phyloP scores from a whole-genome alignment of 2,797 vertebrate species.

The Sebastes vulpes region DNA sequence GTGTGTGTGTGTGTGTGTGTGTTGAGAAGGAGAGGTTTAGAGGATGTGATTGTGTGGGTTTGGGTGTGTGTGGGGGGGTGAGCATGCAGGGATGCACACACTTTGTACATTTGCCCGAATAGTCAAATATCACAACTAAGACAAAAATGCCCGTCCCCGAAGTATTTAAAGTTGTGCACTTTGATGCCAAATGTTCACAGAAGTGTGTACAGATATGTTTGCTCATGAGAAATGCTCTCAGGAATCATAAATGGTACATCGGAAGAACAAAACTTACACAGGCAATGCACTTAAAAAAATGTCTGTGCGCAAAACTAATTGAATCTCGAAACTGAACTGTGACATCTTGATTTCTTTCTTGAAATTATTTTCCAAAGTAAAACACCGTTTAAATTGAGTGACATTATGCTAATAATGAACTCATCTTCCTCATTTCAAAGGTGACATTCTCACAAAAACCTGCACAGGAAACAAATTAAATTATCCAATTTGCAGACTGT shows the following conservation, averaged over 20 bases:
- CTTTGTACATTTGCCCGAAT: constrained; percentile 41
- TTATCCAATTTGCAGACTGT: constrained; percentile 24
- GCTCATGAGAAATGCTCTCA: constrained; percentile 12
- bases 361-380: neutral
- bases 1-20: constrained; percentile 1
- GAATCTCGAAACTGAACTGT: constrained; percentile 10
- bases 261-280: neutral
- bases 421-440: neutral
- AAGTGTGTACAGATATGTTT: constrained; percentile 37
- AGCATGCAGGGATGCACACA: constrained; percentile 33
- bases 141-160: constrained; percentile 37
- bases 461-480: constrained; percentile 18
- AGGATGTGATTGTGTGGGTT: neutral
- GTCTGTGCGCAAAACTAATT: neutral
- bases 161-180: constrained; percentile 37
- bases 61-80: neutral
- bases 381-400: neutral
- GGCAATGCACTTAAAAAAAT: constrained; percentile 4
- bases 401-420: neutral
- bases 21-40: neutral
- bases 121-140: constrained; percentile 50
- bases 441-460: constrained; percentile 12
- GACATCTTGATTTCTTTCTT: constrained; percentile 2
- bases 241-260: neutral
- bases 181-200: constrained; percentile 42